A percentile compares a stretch with the other conserved stretches of the same genome.
phyloP scores from a whole-genome alignment of 2,797 vertebrate species.

The Eleutherodactylus coqui region DNA sequence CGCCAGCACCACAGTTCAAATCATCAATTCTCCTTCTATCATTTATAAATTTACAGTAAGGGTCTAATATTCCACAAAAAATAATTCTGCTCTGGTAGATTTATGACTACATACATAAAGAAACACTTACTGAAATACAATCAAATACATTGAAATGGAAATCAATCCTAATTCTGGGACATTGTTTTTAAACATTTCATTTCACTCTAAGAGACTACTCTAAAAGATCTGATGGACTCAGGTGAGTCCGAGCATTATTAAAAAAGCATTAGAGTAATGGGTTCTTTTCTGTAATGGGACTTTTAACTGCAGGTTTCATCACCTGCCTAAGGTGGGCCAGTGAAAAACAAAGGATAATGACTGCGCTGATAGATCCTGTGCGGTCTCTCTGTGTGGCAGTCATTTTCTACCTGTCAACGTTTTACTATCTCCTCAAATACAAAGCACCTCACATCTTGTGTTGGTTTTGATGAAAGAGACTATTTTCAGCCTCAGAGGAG shows the following conservation, averaged over 20 bases:
- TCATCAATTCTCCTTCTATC: too few species aligned
- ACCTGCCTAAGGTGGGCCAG: slow-evolving; percentile 79
- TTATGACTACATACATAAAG: not conserved
- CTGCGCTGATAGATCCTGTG: slow-evolving; percentile 78
- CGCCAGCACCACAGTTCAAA: too few species aligned
- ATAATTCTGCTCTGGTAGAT: not conserved
- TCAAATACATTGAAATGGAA: not conserved
- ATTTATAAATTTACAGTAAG: too few species aligned
- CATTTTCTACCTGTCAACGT: slow-evolving; percentile 70
- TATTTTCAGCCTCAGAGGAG: slow-evolving; percentile 67
- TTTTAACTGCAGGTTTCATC: slow-evolving; percentile 86
- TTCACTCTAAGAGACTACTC: slow-evolving; percentile 6
- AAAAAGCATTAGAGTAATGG: slow-evolving; percentile 64
- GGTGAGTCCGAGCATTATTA: slow-evolving; percentile 74
- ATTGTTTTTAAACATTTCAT: slow-evolving; percentile 4
- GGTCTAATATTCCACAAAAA: not conserved
- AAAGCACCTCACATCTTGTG: slow-evolving; percentile 61
- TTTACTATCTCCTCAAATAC: slow-evolving; percentile 65
- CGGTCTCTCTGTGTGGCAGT: slow-evolving; percentile 77
- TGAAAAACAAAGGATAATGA: slow-evolving; percentile 83
- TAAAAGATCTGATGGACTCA: slow-evolving; percentile 11
- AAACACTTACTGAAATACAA: not conserved
- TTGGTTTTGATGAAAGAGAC: slow-evolving; percentile 72
- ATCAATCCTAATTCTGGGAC: not conserved
- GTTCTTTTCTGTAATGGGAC: slow-evolving; percentile 76